Evolutionary conservation across 2,888 invertebrate species (phyloP).

Genomic region (Apamea anceps): DNA sequence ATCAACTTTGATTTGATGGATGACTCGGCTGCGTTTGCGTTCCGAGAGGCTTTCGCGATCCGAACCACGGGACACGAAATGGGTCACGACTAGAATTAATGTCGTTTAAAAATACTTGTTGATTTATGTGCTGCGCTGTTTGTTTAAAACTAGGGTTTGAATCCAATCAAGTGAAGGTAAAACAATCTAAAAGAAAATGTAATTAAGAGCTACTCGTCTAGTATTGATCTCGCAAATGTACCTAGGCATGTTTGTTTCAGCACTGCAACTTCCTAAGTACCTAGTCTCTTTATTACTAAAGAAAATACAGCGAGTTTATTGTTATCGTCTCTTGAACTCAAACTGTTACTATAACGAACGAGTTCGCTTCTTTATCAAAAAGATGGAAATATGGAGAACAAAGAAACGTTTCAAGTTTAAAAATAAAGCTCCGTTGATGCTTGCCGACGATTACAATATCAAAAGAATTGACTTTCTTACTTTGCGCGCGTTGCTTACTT

Average conservation of each 20-base stretch:
- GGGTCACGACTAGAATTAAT: constrained; percentile 57
- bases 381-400: constrained; percentile 75
- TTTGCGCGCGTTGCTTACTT: constrained; percentile 38
- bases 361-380: constrained; percentile 63
- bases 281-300: not conserved
- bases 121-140: constrained; percentile 50
- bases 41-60: constrained; percentile 47
- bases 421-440: constrained; percentile 71
- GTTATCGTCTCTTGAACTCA: constrained; percentile 10
- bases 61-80: constrained; percentile 45
- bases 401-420: constrained; percentile 74
- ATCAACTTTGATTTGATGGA: constrained; percentile 84
- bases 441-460: constrained; percentile 75
- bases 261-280: not conserved
- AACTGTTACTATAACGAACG: constrained; percentile 34
- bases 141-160: constrained; percentile 29
- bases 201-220: constrained; percentile 17
- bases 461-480: constrained; percentile 69
- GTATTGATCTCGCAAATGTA: constrained; percentile 1
- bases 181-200: constrained; percentile 17
- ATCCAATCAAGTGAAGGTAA: constrained; percentile 27
- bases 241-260: not conserved
- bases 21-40: constrained; percentile 73
- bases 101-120: constrained; percentile 60
- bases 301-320: constrained; percentile 3